Evolutionary conservation across 2,797 vertebrate genomes (phyloP).

Genomic region (Gymnoscopelus microlampas): DNA sequence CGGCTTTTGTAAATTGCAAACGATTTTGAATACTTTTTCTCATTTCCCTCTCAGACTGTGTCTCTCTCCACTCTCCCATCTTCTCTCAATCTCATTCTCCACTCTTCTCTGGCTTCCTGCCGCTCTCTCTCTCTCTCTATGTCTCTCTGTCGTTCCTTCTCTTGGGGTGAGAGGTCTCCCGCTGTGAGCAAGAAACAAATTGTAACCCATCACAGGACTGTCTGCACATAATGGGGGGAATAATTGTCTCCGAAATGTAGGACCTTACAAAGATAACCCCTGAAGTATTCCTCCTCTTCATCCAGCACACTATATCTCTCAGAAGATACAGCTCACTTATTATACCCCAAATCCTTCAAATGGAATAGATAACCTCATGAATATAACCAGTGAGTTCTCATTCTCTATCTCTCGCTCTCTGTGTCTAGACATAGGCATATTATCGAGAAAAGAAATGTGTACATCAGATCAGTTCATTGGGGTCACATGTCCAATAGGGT

Average conservation of each 20-base stretch:
- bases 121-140: constrained; percentile 3
- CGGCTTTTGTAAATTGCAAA: constrained; percentile 38
- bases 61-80: constrained; percentile 2
- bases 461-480: too few relatives aligned
- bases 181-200: constrained; percentile 51
- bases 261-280: constrained; percentile 58
- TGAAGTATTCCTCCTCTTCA: constrained; percentile 37
- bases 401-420: too few relatives aligned
- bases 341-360: constrained; percentile 22
- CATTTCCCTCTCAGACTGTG: constrained; percentile 38
- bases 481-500: too few relatives aligned
- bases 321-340: constrained; percentile 18
- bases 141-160: constrained; percentile 14
- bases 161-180: constrained; percentile 45
- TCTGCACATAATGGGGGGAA: constrained; percentile 48
- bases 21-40: constrained; percentile 50
- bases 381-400: constrained; percentile 1
- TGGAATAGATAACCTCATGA: not conserved
- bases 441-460: too few relatives aligned
- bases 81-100: not conserved
- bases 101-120: constrained; percentile 8
- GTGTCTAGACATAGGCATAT: too few relatives aligned
- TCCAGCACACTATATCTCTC: constrained; percentile 15
- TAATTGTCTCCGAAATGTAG: constrained; percentile 58
- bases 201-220: constrained; percentile 59